Evolutionary conservation across 2,888 invertebrate species (phyloP).

Genomic region (Blera fallax): DNA sequence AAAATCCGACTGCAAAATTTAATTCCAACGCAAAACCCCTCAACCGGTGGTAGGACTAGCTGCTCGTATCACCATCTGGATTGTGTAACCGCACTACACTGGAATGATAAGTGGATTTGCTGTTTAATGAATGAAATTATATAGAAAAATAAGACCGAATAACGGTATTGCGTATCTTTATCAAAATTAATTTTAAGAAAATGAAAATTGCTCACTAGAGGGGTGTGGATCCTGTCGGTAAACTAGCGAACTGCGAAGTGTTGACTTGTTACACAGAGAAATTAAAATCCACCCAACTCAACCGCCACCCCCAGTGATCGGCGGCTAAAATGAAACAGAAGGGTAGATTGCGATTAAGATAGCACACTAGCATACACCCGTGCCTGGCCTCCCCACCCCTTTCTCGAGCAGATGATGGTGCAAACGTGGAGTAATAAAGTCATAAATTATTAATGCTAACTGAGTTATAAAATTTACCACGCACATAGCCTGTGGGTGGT

Average conservation of each 20-base stretch:
- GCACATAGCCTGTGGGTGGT: slow-evolving; percentile 12
- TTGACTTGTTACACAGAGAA: slow-evolving; percentile 60
- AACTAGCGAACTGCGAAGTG: slow-evolving; percentile 31
- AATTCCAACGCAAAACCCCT: slow-evolving; percentile 33
- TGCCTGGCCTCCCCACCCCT: slow-evolving; percentile 73
- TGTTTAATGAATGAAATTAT: slow-evolving; percentile 56
- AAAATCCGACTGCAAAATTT: slow-evolving; percentile 51
- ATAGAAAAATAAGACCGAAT: slow-evolving; percentile 15
- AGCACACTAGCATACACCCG: slow-evolving; percentile 6
- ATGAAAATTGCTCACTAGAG: slow-evolving; percentile 54
- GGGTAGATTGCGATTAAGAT: slow-evolving; percentile 71
- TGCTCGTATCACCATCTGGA: slow-evolving; percentile 30
- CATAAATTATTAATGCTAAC: slow-evolving; percentile 66
- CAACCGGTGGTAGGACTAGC: neutral
- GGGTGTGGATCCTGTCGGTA: neutral
- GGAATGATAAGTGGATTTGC: slow-evolving; percentile 66
- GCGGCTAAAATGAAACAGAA: slow-evolving; percentile 54
- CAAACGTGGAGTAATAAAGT: slow-evolving; percentile 58
- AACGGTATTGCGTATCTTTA: slow-evolving; percentile 55
- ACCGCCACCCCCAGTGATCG: neutral
- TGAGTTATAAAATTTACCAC: slow-evolving; percentile 58
- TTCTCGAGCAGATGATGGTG: slow-evolving; percentile 38
- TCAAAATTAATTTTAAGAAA: slow-evolving; percentile 70
- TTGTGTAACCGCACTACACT: slow-evolving; percentile 47
- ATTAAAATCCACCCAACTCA: slow-evolving; percentile 40